Percentiles rank a stretch among this genome's conserved stretches.
Conservation (phyloP, 2,888 invertebrate genomes). For the Xestia c-nigrum region DNA sequence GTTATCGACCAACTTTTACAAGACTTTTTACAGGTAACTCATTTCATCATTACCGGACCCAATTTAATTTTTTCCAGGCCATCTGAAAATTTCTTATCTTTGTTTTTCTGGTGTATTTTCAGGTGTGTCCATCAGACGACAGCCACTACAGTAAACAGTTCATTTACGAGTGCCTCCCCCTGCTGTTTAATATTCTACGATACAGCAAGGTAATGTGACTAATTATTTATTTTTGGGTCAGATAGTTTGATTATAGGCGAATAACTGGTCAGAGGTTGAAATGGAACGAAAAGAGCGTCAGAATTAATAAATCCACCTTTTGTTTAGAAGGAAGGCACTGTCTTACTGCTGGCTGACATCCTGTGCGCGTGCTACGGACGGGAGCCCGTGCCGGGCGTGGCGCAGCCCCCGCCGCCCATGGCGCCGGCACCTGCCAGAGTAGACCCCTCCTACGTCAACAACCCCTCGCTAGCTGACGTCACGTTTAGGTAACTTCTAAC, state of each 20-base stretch:
- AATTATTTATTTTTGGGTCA: background rate
- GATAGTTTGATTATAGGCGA: background rate
- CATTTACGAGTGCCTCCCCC: conserved; percentile 96
- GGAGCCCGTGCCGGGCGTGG: conserved; percentile 93
- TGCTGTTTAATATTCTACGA: conserved; percentile 97
- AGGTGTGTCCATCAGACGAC: conserved; percentile 96
- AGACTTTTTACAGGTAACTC: conserved; percentile 94
- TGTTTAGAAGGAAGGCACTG: conserved; percentile 96
- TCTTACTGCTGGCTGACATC: conserved; percentile 96
- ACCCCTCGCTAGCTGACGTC: conserved; percentile 97
- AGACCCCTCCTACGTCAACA: conserved; percentile 98
- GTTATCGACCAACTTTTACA: conserved; percentile 97
- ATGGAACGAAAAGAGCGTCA: background rate
- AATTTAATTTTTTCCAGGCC: background rate
- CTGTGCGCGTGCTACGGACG: conserved; percentile 97
- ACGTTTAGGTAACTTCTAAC: conserved; percentile 92
- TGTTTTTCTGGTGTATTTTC: conserved; percentile 37
- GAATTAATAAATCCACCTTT: conserved; percentile 62
- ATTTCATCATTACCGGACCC: background rate
- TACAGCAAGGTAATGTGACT: conserved; percentile 94
- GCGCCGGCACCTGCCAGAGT: conserved; percentile 94
- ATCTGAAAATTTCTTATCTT: background rate
- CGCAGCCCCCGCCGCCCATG: conserved; percentile 88
- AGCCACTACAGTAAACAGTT: conserved; percentile 95
- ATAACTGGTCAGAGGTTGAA: background rate